phyloP scores from a whole-genome alignment of 2,113 vertebrate species.

The Leiothrix lutea region DNA sequence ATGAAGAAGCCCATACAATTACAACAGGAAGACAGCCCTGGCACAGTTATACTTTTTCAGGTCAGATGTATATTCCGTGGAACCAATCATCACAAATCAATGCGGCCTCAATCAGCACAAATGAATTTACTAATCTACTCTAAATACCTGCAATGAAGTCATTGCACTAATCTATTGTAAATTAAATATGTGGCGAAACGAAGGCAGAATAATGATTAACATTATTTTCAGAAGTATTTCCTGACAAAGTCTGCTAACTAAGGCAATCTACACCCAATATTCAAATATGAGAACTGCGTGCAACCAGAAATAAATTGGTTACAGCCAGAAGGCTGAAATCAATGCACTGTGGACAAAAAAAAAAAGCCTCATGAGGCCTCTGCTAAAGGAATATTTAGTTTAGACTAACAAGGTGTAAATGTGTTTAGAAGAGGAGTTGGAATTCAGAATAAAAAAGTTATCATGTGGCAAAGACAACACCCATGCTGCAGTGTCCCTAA shows the following conservation, averaged over 20 bases:
- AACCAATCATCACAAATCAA: slow-evolving; percentile 55
- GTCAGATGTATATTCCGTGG: not conserved
- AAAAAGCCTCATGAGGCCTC: not conserved
- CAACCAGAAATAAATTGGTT: not conserved
- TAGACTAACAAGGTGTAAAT: not conserved
- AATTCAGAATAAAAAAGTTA: not conserved
- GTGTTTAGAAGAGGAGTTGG: not conserved
- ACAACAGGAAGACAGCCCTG: not conserved
- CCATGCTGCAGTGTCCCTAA: no score
- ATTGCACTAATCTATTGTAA: slow-evolving; percentile 35
- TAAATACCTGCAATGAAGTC: slow-evolving; percentile 62
- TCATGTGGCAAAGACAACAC: rapidly evolving
- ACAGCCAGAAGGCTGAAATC: not conserved
- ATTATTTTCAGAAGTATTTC: not conserved
- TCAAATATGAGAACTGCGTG: not conserved
- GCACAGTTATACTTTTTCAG: not conserved
- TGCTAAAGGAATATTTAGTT: not conserved
- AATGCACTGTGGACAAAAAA: not conserved
- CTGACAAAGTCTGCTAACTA: not conserved
- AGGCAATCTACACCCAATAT: not conserved
- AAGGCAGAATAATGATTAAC: slow-evolving; percentile 38
- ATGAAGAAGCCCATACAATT: slow-evolving; percentile 48
- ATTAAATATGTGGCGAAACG: slow-evolving; percentile 46
- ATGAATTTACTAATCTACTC: slow-evolving; percentile 44
- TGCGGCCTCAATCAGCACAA: slow-evolving; percentile 46